Evolutionary conservation across 2,797 vertebrate species (phyloP).

Genomic region (Hyperoplus lanceolatus): DNA sequence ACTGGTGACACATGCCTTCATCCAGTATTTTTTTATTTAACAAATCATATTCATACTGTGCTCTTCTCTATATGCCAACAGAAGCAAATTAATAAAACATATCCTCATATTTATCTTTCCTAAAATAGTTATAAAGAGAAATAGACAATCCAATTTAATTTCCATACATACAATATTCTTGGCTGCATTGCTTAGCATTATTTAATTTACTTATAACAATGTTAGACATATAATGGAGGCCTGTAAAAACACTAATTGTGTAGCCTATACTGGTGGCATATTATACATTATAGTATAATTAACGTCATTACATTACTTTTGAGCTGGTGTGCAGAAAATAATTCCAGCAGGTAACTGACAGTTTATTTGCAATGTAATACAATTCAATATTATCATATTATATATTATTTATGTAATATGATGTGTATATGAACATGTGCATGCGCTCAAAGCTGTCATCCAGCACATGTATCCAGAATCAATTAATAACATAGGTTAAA

Average conservation of each 20-base stretch:
- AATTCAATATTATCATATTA: no score
- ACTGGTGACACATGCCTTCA: constrained; percentile 30
- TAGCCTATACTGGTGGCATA: background rate
- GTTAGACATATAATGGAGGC: background rate
- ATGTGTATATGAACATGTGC: background rate
- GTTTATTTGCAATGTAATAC: no score
- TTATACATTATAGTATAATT: background rate
- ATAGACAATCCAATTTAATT: background rate
- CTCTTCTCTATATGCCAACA: constrained; percentile 3
- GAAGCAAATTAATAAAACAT: constrained; percentile 20
- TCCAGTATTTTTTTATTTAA: constrained; percentile 25
- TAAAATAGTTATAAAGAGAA: background rate
- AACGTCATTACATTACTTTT: background rate
- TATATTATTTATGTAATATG: no score
- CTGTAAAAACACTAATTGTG: background rate
- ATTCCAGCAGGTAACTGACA: background rate
- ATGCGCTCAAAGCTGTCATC: background rate
- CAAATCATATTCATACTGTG: constrained; percentile 16
- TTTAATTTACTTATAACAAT: background rate
- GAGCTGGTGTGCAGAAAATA: background rate
- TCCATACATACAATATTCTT: background rate
- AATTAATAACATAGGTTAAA: background rate
- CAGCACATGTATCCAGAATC: background rate
- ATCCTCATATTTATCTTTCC: background rate
- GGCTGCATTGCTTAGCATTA: no score